A percentile compares a stretch with the other conserved stretches of the same genome.
These are phyloP conservation scores for Oncorhynchus nerka DNA, from an alignment of 2,113 vertebrate genomes.

Conservation along the genomic window DNA sequence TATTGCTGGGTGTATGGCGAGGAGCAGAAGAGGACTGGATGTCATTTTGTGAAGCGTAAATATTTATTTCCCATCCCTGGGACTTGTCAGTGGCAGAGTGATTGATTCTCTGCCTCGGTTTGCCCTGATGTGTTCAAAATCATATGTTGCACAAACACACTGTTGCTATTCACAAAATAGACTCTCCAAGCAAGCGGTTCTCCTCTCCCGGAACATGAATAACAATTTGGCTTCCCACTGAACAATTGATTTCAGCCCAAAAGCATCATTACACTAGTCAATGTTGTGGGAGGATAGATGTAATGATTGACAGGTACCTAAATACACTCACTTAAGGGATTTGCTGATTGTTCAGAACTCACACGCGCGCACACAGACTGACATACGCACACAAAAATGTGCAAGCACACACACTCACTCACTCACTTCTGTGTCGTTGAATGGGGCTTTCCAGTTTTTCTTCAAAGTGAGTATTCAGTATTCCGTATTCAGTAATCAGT, in stretches of 20 bases:
- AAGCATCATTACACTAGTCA: neutral
- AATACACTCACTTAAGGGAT: neutral
- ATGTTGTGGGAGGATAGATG: neutral
- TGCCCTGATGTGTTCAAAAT: conserved; percentile 55
- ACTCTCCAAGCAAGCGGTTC: neutral
- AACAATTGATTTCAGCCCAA: neutral
- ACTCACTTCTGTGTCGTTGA: neutral
- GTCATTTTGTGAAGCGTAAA: conserved; percentile 71
- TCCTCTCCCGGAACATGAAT: neutral
- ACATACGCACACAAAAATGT: no score
- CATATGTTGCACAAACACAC: conserved; percentile 45
- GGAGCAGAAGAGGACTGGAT: conserved; percentile 52
- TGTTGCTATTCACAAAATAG: conserved; percentile 56
- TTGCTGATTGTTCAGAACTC: neutral
- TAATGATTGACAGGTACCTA: neutral
- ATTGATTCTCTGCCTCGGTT: conserved; percentile 58
- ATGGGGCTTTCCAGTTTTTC: neutral
- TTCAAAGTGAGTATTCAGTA: no score
- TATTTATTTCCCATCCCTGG: conserved; percentile 71
- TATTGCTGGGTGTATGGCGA: conserved; percentile 2
- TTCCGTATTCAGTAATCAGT: no score
- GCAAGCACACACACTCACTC: neutral
- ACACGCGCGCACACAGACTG: neutral
- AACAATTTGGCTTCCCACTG: neutral
- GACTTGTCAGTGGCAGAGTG: conserved; percentile 66